phyloP scores from a whole-genome alignment of 2,113 vertebrate species.

The Oenanthe melanoleuca region DNA sequence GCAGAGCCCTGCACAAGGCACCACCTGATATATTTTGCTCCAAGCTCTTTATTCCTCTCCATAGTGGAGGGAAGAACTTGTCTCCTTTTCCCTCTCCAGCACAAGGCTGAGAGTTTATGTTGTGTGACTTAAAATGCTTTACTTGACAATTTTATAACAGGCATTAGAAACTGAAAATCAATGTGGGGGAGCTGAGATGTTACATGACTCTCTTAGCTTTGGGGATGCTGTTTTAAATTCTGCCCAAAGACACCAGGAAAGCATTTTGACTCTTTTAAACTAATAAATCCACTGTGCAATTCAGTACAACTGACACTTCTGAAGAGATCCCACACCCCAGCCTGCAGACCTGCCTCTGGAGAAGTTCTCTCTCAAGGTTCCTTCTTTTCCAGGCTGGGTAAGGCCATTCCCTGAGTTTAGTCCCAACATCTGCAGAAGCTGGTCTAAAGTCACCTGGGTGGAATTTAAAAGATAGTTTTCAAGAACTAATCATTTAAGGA shows the following conservation, averaged over 20 bases:
- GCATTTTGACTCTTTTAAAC: background rate
- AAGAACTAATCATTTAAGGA: background rate
- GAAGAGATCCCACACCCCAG: background rate
- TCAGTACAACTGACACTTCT: background rate
- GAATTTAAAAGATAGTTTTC: background rate
- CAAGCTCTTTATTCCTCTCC: background rate
- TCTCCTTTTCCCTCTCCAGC: background rate
- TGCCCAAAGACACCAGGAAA: background rate
- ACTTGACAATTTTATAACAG: constrained; percentile 1
- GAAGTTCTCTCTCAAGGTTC: background rate
- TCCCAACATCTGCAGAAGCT: background rate
- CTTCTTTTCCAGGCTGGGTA: background rate
- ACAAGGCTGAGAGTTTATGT: background rate
- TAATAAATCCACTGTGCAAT: background rate
- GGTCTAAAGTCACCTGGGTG: background rate
- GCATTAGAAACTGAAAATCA: background rate
- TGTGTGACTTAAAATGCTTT: background rate
- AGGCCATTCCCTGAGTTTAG: background rate
- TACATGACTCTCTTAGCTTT: background rate
- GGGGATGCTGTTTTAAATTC: background rate
- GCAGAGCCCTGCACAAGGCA: background rate
- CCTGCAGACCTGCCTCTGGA: background rate
- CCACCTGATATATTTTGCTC: background rate
- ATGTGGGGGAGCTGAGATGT: background rate
- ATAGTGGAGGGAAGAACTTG: background rate